These are phyloP conservation scores for Brachypterus glaber DNA, from an alignment of 2,888 invertebrate species.

Conservation along the genomic window DNA sequence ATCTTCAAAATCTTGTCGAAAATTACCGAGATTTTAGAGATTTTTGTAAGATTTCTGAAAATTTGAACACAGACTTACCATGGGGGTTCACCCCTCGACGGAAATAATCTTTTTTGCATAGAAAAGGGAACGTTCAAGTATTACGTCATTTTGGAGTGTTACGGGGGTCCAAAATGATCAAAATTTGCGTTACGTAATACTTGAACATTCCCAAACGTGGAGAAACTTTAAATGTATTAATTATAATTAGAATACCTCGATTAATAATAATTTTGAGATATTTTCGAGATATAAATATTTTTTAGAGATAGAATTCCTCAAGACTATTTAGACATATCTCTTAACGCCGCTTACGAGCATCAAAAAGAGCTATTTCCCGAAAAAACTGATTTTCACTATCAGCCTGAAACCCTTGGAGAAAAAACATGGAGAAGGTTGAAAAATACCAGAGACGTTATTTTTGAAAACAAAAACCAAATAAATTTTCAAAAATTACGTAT, in stretches of 20 bases:
- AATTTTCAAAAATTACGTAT: slow-evolving; percentile 3
- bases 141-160: no score
- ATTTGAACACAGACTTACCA: no score
- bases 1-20: no score
- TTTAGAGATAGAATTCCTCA: slow-evolving; percentile 44
- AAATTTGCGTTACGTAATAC: no score
- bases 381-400: slow-evolving; percentile 52
- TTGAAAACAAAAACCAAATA: slow-evolving; percentile 31
- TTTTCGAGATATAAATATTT: slow-evolving; percentile 4
- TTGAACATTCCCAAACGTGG: not conserved
- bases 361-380: slow-evolving; percentile 54
- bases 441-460: slow-evolving; percentile 48
- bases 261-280: not conserved
- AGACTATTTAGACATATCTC: slow-evolving; percentile 59
- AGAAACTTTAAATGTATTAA: not conserved
- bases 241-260: not conserved
- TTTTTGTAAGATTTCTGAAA: no score
- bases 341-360: slow-evolving; percentile 60
- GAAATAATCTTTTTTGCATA: no score
- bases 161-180: no score
- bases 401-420: slow-evolving; percentile 55
- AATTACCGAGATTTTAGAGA: no score
- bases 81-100: no score
- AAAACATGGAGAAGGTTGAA: slow-evolving; percentile 58
- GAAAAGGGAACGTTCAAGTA: no score